Conservation (phyloP, 2,113 vertebrate genomes). For the Neotragus pygmaeus region DNA sequence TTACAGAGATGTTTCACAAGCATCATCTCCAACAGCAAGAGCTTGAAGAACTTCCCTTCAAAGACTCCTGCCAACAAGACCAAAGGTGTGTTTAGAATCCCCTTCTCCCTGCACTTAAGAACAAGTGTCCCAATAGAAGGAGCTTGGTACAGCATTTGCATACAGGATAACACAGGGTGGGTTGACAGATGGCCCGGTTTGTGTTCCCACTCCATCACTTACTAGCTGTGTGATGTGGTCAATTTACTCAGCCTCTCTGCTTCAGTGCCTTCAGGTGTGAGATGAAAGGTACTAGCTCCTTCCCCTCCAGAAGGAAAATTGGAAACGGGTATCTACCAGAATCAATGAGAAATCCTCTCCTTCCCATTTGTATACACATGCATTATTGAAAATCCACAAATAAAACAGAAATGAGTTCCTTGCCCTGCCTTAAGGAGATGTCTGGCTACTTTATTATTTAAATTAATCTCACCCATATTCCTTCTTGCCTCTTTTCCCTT, state of each 20-base stretch:
- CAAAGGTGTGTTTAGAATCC: not conserved
- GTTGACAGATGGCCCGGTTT: not conserved
- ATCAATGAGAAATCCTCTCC: not conserved
- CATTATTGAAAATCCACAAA: not conserved
- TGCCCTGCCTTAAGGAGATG: not conserved
- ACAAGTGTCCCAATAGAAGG: not conserved
- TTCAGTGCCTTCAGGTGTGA: not conserved
- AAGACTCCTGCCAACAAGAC: not conserved
- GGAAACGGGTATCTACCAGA: not conserved
- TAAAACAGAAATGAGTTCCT: not conserved
- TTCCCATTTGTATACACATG: not conserved
- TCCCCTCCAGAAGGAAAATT: not conserved
- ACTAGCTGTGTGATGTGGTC: not conserved
- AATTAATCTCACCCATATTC: not conserved
- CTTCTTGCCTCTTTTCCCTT: not conserved
- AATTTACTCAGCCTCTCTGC: not conserved
- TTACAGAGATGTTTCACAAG: fast-evolving
- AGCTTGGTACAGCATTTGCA: not conserved
- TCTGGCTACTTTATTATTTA: not conserved
- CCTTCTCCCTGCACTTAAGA: not conserved
- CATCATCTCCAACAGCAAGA: not conserved
- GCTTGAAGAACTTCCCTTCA: not conserved
- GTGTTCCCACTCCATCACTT: not conserved
- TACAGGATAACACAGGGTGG: not conserved
- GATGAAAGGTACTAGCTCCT: not conserved